phyloP scores from a whole-genome alignment of 23 tunicate genomes.

The Corella eumyota region DNA sequence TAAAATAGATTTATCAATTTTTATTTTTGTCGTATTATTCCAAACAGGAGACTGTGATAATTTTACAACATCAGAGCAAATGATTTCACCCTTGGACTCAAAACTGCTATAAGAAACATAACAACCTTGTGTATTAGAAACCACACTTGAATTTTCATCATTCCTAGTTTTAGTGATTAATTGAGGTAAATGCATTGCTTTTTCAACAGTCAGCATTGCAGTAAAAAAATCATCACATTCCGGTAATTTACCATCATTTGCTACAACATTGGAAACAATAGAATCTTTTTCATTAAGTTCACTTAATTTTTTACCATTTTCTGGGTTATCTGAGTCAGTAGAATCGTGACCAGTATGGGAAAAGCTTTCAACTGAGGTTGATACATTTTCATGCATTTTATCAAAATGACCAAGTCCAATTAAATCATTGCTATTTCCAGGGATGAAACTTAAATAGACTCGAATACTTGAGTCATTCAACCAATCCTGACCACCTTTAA shows the following conservation, averaged over 20 bases:
- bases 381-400: constrained; percentile 12
- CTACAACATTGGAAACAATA: too few species aligned
- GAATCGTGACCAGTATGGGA: not conserved
- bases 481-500: constrained; percentile 55
- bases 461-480: constrained; percentile 42
- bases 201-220: constrained; percentile 54
- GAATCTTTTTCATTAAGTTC: too few species aligned
- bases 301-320: not conserved
- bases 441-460: constrained; percentile 60
- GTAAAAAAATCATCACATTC: constrained; percentile 26
- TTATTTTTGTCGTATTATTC: constrained; percentile 49
- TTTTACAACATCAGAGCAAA: constrained; percentile 11
- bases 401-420: constrained; percentile 20
- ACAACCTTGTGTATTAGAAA: constrained; percentile 8
- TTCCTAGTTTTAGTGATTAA: constrained; percentile 5
- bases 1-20: constrained; percentile 23
- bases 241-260: too few species aligned
- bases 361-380: constrained; percentile 8
- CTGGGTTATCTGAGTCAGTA: not conserved
- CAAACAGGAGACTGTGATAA: constrained; percentile 44
- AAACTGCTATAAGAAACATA: constrained; percentile 21
- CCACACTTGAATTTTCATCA: too few species aligned
- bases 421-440: constrained; percentile 45
- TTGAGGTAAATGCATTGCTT: constrained; percentile 70
- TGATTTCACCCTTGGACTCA: constrained; percentile 3